phyloP scores from a whole-genome alignment of 2,113 vertebrate species.

The Trematocara unimaculatum region DNA sequence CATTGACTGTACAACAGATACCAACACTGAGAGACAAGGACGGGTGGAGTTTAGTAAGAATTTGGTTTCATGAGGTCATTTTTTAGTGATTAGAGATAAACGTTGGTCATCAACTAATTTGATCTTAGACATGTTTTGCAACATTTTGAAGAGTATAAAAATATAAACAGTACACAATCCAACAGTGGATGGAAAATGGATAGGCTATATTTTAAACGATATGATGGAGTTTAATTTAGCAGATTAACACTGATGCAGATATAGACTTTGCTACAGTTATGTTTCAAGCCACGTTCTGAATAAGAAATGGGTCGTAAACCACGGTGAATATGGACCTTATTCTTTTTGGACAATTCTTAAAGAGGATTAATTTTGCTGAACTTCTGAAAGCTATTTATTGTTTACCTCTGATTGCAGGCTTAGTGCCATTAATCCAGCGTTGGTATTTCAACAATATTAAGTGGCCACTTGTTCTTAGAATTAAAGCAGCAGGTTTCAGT shows the following conservation, averaged over 20 bases:
- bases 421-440: not conserved
- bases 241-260: not conserved
- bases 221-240: not conserved
- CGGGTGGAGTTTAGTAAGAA: not conserved
- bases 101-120: not conserved
- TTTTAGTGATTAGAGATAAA: not conserved
- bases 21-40: not conserved
- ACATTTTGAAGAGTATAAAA: not conserved
- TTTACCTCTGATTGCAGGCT: not conserved
- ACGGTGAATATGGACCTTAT: not conserved
- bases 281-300: not conserved
- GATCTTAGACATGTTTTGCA: not conserved
- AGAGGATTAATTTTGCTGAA: not conserved
- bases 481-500: not conserved
- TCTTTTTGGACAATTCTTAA: not conserved
- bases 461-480: not conserved
- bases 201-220: not conserved
- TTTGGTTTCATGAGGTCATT: not conserved
- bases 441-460: not conserved
- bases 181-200: not conserved
- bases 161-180: not conserved
- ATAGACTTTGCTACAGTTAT: not conserved
- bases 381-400: not conserved
- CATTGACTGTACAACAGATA: not conserved
- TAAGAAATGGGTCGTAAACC: not conserved